phyloP scores from a whole-genome alignment of 2,113 vertebrate genomes.

The Onychostoma macrolepis region DNA sequence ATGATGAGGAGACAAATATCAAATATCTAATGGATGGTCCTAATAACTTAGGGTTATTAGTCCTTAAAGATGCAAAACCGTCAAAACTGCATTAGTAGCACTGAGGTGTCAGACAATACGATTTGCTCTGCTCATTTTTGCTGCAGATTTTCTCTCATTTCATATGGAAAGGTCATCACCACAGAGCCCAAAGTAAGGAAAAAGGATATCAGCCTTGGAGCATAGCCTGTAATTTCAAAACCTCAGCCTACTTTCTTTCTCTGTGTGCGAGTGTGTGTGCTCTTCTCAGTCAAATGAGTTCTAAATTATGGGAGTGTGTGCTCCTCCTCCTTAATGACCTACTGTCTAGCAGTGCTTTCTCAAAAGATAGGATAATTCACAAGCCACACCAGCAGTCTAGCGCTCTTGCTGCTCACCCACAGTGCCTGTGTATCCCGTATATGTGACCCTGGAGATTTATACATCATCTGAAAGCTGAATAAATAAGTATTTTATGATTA shows the following conservation, averaged over 20 bases:
- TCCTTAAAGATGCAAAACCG: not conserved
- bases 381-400: slow-evolving; percentile 26
- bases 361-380: slow-evolving; percentile 28
- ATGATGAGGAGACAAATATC: not conserved
- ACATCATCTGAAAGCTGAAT: too few species aligned
- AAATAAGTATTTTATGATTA: too few species aligned
- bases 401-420: not conserved
- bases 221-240: slow-evolving; percentile 63
- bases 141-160: slow-evolving; percentile 34
- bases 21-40: not conserved
- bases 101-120: not conserved
- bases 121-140: slow-evolving; percentile 22
- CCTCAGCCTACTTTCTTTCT: slow-evolving; percentile 55
- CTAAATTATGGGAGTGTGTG: slow-evolving; percentile 54
- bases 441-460: too few species aligned
- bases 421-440: not conserved
- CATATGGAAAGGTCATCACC: slow-evolving; percentile 62
- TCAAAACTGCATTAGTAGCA: not conserved
- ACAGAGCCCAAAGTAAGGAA: slow-evolving; percentile 51
- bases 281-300: slow-evolving; percentile 57
- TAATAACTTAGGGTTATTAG: not conserved
- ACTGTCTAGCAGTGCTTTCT: slow-evolving; percentile 35
- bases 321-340: slow-evolving; percentile 59
- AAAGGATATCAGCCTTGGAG: slow-evolving; percentile 57
- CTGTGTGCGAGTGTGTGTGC: slow-evolving; percentile 31